Evolutionary conservation across 92 coral and sea anemone genomes (phyloP).

Genomic region (Paragorgia papillata): DNA sequence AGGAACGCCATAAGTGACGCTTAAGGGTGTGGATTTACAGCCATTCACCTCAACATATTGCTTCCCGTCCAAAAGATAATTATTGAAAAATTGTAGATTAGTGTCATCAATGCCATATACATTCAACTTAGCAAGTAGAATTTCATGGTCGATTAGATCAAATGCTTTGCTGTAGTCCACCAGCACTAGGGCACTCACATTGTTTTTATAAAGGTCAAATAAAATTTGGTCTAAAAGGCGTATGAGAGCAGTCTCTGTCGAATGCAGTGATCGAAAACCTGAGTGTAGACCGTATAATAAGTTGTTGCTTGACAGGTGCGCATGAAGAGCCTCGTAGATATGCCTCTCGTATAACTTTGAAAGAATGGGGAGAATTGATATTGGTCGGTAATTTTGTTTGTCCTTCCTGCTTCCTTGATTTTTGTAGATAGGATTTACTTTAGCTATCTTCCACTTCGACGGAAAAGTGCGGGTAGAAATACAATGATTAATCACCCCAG

Average conservation of each 20-base stretch:
- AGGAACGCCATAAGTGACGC: conserved; percentile 36
- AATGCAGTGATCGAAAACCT: conserved; percentile 52
- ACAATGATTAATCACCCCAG: conserved; percentile 22
- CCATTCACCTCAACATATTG: conserved; percentile 35
- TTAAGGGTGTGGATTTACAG: conserved; percentile 17
- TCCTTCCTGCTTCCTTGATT: conserved; percentile 5
- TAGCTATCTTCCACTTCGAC: conserved; percentile 33
- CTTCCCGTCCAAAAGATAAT: conserved; percentile 29
- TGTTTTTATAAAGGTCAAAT: conserved; percentile 59
- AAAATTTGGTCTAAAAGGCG: conserved; percentile 58
- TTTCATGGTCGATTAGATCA: conserved; percentile 58
- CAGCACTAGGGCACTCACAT: conserved; percentile 52
- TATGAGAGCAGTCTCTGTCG: conserved; percentile 65
- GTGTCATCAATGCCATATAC: conserved; percentile 25
- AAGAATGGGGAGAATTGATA: conserved; percentile 12
- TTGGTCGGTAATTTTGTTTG: conserved; percentile 2
- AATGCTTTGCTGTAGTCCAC: conserved; percentile 67
- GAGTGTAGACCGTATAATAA: conserved; percentile 57
- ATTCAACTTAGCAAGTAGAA: conserved; percentile 47
- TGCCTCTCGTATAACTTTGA: background rate
- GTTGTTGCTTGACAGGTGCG: conserved; percentile 16
- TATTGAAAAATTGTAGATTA: conserved; percentile 39
- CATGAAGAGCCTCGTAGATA: background rate
- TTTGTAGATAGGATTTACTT: conserved; percentile 29
- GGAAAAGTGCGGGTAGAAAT: conserved; percentile 31